Evolutionary conservation across 2,113 vertebrate genomes (phyloP).

Genomic region (Ramphastos sulfuratus): DNA sequence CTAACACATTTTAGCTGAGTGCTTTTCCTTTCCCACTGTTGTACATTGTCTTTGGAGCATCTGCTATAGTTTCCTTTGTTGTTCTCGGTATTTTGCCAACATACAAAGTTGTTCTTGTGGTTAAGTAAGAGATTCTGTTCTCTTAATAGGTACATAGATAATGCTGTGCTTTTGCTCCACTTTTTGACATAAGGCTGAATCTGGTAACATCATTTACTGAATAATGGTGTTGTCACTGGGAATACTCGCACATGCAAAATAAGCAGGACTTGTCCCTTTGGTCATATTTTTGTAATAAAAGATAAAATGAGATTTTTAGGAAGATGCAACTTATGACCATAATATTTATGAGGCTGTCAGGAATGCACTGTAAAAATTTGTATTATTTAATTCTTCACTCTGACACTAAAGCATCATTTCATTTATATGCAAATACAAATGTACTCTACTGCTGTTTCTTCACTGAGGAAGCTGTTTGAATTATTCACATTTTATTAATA

Average conservation of each 20-base stretch:
- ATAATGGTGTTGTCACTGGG: conserved; percentile 51
- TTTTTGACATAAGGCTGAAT: conserved; percentile 26
- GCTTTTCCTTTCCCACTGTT: background rate
- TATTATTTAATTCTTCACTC: conserved; percentile 72
- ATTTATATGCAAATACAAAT: conserved; percentile 73
- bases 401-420: conserved; percentile 74
- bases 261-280: conserved; percentile 49
- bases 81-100: background rate
- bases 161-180: background rate
- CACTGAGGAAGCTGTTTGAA: conserved; percentile 61
- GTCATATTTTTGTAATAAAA: conserved; percentile 66
- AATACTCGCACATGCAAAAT: conserved; percentile 48
- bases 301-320: conserved; percentile 71
- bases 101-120: background rate
- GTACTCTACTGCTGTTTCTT: conserved; percentile 43
- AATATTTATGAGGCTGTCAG: conserved; percentile 70
- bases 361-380: conserved; percentile 58
- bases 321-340: conserved; percentile 62
- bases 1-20: background rate
- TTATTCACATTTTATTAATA: conserved; percentile 69
- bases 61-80: background rate
- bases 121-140: conserved; percentile 10
- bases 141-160: conserved; percentile 1
- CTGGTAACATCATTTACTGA: conserved; percentile 58
- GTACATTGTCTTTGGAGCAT: background rate